A percentile compares a stretch with the other conserved stretches of the same genome.
phyloP scores from a whole-genome alignment of 2,113 vertebrate genomes.

The Pteropus alecto region DNA sequence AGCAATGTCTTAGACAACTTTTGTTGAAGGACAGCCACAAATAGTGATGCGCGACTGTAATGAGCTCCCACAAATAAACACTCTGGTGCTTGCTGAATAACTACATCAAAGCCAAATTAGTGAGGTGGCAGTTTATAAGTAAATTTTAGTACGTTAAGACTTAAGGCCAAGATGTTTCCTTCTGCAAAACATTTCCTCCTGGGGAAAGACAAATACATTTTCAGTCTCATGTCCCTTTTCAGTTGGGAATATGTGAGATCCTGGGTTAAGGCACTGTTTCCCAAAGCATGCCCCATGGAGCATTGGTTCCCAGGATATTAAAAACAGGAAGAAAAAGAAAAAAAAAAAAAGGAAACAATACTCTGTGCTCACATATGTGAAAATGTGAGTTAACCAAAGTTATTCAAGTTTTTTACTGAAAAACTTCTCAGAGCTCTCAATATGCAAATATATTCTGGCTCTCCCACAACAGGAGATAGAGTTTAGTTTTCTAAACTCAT shows the following conservation, averaged over 20 bases:
- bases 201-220: neutral
- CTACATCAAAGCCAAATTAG: neutral
- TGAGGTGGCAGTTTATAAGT: neutral
- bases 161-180: neutral
- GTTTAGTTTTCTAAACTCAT: slow-evolving; percentile 38
- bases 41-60: neutral
- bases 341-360: neutral
- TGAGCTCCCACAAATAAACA: neutral
- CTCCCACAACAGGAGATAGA: slow-evolving; percentile 24
- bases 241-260: neutral
- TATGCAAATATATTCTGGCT: slow-evolving; percentile 58
- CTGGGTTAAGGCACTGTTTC: neutral
- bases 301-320: neutral
- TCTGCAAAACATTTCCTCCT: neutral
- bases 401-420: slow-evolving; percentile 29
- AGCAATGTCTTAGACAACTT: neutral
- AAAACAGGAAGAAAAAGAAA: no score
- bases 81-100: neutral
- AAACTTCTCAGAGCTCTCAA: slow-evolving; percentile 38
- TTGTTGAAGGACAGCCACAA: neutral
- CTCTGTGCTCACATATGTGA: neutral
- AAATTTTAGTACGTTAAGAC: neutral
- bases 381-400: slow-evolving; percentile 41
- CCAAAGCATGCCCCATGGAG: neutral
- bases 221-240: neutral